Conservation (phyloP, 2,797 vertebrate species). For the Distichodus sexfasciatus region DNA sequence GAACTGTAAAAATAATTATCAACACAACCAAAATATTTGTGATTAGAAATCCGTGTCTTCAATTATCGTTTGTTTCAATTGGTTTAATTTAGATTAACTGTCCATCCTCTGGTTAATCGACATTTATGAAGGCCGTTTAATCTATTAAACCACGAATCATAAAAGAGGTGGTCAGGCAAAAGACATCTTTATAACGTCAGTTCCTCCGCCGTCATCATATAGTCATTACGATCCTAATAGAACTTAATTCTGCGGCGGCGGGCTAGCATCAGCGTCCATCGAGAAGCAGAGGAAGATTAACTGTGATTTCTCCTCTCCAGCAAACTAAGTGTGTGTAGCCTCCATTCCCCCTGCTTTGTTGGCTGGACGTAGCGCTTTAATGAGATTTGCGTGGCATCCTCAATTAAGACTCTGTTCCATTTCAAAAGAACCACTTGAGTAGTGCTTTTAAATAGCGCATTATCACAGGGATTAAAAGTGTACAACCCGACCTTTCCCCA, state of each 20-base stretch:
- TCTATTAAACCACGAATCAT: too few relatives aligned
- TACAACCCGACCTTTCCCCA: slow-evolving; percentile 67
- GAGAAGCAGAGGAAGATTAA: slow-evolving; percentile 25
- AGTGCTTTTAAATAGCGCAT: slow-evolving; percentile 86
- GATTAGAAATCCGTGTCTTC: too few relatives aligned
- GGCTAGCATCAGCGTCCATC: slow-evolving; percentile 1
- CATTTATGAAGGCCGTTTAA: too few relatives aligned
- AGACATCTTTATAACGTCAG: too few relatives aligned
- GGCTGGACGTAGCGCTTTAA: slow-evolving; percentile 88
- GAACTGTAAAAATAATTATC: too few relatives aligned
- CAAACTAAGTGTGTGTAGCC: slow-evolving; percentile 74
- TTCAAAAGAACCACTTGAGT: slow-evolving; percentile 88
- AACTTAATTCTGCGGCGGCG: slow-evolving; percentile 19
- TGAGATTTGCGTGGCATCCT: slow-evolving; percentile 87
- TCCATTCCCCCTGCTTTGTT: slow-evolving; percentile 80
- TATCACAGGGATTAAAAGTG: slow-evolving; percentile 91
- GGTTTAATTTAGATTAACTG: too few relatives aligned
- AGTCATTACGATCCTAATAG: too few relatives aligned
- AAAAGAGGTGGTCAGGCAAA: too few relatives aligned
- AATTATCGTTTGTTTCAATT: too few relatives aligned
- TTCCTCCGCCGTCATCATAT: too few relatives aligned
- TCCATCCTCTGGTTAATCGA: too few relatives aligned
- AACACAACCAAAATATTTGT: too few relatives aligned
- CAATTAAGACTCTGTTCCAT: slow-evolving; percentile 86
- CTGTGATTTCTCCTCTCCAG: slow-evolving; percentile 64